These are phyloP conservation scores for Machimus rusticus DNA, from an alignment of 2,888 invertebrate genomes.

Conservation along the genomic window DNA sequence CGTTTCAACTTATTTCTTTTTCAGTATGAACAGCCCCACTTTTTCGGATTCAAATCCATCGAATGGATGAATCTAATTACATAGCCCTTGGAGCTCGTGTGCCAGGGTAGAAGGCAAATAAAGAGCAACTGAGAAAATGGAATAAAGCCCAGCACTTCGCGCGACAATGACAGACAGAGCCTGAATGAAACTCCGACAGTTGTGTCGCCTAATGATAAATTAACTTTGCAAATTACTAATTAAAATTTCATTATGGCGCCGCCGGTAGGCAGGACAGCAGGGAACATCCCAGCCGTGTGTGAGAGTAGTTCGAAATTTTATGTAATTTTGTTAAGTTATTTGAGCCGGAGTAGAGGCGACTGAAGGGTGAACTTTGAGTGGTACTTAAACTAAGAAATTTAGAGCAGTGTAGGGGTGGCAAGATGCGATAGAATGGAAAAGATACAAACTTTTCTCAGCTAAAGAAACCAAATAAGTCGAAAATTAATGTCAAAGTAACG, in stretches of 20 bases:
- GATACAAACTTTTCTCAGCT: background rate
- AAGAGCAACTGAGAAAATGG: background rate
- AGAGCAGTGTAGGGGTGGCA: background rate
- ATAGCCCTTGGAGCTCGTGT: background rate
- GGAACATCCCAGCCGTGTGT: background rate
- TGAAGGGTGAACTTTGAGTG: background rate
- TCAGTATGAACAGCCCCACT: background rate
- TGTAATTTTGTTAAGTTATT: background rate
- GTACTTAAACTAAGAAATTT: background rate
- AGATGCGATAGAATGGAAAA: background rate
- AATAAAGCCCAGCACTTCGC: background rate
- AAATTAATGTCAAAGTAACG: background rate
- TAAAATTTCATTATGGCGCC: constrained; percentile 30
- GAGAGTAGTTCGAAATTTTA: background rate
- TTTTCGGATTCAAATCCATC: constrained; percentile 12
- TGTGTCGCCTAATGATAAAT: constrained; percentile 17
- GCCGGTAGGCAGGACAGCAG: background rate
- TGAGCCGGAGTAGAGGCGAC: background rate
- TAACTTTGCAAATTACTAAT: constrained; percentile 42
- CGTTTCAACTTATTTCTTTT: background rate
- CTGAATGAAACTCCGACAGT: constrained; percentile 20
- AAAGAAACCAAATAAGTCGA: background rate
- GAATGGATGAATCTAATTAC: constrained; percentile 9
- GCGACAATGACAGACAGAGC: constrained; percentile 9
- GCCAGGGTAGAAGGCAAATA: background rate